Percentiles rank a stretch among this genome's conserved stretches.
These are phyloP conservation scores for Drosophila saltans DNA, from an alignment of 1,140 invertebrate genomes.

Conservation along the genomic window DNA sequence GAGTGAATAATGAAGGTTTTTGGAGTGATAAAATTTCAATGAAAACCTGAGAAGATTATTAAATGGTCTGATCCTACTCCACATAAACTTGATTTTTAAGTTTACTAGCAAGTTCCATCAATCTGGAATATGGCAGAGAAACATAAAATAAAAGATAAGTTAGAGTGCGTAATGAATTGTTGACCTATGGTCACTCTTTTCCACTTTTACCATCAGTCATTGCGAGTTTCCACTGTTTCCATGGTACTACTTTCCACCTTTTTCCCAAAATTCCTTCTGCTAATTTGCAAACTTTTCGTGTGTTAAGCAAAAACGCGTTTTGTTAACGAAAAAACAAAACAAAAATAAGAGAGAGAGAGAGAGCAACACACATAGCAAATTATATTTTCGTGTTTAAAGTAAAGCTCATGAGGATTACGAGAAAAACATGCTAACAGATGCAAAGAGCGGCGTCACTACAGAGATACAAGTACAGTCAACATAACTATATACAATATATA, in stretches of 20 bases:
- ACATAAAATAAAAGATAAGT: neutral
- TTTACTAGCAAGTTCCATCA: neutral
- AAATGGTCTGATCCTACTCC: no score
- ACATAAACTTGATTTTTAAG: no score
- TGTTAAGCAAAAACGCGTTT: constrained; percentile 53
- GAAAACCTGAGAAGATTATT: no score
- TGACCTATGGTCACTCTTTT: no score
- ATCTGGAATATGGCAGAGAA: neutral
- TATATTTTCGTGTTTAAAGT: constrained; percentile 82
- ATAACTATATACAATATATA: neutral
- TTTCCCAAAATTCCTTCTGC: constrained; percentile 20
- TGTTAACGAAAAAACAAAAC: constrained; percentile 28
- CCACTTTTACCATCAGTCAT: neutral
- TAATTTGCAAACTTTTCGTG: constrained; percentile 13
- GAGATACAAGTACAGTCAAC: constrained; percentile 1
- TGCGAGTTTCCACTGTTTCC: neutral
- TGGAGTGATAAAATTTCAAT: no score
- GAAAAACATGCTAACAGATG: constrained; percentile 36
- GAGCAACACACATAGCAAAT: constrained; percentile 63
- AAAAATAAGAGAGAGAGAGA: neutral
- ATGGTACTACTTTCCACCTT: neutral
- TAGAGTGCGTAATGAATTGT: no score
- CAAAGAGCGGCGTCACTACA: constrained; percentile 18
- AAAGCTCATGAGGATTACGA: constrained; percentile 71
- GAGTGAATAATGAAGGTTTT: no score